Evolutionary conservation across 2,888 invertebrate genomes (phyloP).

Genomic region (Sipha maydis): DNA sequence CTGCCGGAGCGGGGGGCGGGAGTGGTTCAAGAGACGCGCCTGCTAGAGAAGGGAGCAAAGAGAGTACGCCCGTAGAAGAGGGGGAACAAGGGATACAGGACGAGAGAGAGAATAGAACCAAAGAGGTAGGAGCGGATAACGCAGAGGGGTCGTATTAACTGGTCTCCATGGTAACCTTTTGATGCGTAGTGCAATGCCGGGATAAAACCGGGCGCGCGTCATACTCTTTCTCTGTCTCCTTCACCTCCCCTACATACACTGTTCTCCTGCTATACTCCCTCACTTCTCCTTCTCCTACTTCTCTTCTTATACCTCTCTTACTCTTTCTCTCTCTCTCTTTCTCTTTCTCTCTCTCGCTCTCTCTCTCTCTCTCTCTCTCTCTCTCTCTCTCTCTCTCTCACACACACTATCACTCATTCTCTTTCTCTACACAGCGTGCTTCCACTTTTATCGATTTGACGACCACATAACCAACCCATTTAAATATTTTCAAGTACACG

Average conservation of each 20-base stretch:
- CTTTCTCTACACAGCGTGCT: slow-evolving; percentile 27
- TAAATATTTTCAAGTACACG: slow-evolving; percentile 57
- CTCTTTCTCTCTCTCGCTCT: neutral
- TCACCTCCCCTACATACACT: neutral
- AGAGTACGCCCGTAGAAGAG: neutral
- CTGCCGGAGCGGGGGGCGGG: neutral
- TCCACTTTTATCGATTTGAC: slow-evolving; percentile 61
- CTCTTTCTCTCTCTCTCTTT: neutral
- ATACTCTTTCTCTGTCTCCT: slow-evolving; percentile 32
- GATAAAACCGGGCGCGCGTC: slow-evolving; percentile 57
- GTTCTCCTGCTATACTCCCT: neutral
- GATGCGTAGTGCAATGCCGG: slow-evolving; percentile 49
- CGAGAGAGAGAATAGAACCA: neutral
- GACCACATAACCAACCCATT: slow-evolving; percentile 58
- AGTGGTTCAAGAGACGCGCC: neutral
- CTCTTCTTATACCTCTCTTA: too few relatives aligned
- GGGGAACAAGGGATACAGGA: neutral
- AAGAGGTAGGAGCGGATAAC: neutral
- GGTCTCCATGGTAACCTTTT: slow-evolving; percentile 61
- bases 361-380: neutral
- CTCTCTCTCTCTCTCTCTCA: neutral
- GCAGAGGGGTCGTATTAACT: slow-evolving; percentile 50
- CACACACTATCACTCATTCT: neutral
- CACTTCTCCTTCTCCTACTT: neutral
- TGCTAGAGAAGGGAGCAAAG: neutral